Conservation (phyloP, 2,113 vertebrate genomes). For the Cololabis saira region DNA sequence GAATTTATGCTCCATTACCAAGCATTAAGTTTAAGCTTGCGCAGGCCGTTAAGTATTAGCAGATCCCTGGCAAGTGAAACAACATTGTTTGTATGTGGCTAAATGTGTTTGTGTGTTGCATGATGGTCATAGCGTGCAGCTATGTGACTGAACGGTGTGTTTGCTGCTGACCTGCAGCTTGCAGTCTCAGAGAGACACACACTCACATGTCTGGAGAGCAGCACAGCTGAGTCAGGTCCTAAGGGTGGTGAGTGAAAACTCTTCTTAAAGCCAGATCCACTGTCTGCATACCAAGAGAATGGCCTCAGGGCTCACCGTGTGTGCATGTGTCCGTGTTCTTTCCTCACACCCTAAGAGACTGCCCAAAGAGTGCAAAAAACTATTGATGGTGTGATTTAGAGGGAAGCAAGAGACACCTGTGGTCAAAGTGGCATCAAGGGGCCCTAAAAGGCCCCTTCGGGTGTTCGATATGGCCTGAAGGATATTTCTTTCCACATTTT, state of each 20-base stretch:
- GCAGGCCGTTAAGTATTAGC: not conserved
- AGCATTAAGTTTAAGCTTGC: not conserved
- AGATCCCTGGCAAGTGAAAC: not conserved
- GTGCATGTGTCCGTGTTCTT: slow-evolving; percentile 12
- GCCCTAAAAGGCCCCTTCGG: slow-evolving; percentile 36
- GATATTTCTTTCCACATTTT: slow-evolving; percentile 7
- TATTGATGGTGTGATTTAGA: slow-evolving; percentile 59
- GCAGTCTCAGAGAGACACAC: not conserved
- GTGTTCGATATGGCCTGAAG: slow-evolving; percentile 16
- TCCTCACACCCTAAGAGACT: slow-evolving; percentile 29
- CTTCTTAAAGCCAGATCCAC: slow-evolving; percentile 45
- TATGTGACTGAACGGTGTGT: not conserved
- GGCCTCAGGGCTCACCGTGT: slow-evolving; percentile 42
- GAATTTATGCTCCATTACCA: not conserved
- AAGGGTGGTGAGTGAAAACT: slow-evolving; percentile 47
- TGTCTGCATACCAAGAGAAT: slow-evolving; percentile 61
- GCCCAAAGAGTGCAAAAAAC: slow-evolving; percentile 44
- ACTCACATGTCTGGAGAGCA: slow-evolving; percentile 32
- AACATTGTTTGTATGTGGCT: not conserved
- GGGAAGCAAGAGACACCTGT: slow-evolving; percentile 36
- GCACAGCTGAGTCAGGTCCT: slow-evolving; percentile 37
- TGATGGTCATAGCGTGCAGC: slow-evolving; percentile 2
- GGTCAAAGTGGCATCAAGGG: slow-evolving; percentile 45
- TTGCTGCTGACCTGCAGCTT: slow-evolving; percentile 25
- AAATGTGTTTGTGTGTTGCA: slow-evolving; percentile 3